These are phyloP conservation scores for Oreochromis aureus DNA, from an alignment of 2,113 vertebrate genomes.

Conservation along the genomic window DNA sequence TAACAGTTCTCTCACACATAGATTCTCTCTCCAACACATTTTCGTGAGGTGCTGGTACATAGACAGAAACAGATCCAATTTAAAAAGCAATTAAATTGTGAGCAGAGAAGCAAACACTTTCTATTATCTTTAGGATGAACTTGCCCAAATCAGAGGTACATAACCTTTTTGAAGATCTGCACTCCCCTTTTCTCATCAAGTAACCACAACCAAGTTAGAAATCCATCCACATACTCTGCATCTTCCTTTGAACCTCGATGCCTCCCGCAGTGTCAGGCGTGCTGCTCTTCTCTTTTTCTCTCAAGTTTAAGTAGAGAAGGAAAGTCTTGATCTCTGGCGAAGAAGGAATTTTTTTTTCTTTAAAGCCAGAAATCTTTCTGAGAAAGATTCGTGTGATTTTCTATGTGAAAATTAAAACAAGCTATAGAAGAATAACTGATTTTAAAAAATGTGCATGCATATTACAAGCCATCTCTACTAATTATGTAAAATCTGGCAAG, in stretches of 20 bases:
- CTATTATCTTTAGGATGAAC: background rate
- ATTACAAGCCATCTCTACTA: background rate
- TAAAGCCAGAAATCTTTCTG: background rate
- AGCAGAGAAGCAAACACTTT: background rate
- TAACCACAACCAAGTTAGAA: background rate
- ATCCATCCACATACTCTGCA: background rate
- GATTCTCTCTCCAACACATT: background rate
- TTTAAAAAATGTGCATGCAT: background rate
- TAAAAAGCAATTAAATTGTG: slow-evolving; percentile 28
- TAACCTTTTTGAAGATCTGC: background rate
- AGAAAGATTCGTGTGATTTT: slow-evolving; percentile 1
- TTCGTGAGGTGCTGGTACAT: background rate
- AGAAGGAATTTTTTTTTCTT: background rate
- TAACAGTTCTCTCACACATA: background rate
- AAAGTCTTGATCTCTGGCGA: slow-evolving; percentile 13
- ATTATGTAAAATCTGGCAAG: background rate
- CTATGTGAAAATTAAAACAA: slow-evolving; percentile 39
- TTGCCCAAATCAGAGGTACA: background rate
- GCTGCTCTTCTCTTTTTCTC: background rate
- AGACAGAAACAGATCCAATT: slow-evolving; percentile 24
- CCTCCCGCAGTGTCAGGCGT: background rate
- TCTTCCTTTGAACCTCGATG: slow-evolving; percentile 10
- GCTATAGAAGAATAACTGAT: background rate
- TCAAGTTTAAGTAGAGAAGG: background rate
- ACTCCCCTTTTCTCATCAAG: background rate